Evolutionary conservation across 2,888 invertebrate genomes (phyloP).

Genomic region (Cybosia mesomella): DNA sequence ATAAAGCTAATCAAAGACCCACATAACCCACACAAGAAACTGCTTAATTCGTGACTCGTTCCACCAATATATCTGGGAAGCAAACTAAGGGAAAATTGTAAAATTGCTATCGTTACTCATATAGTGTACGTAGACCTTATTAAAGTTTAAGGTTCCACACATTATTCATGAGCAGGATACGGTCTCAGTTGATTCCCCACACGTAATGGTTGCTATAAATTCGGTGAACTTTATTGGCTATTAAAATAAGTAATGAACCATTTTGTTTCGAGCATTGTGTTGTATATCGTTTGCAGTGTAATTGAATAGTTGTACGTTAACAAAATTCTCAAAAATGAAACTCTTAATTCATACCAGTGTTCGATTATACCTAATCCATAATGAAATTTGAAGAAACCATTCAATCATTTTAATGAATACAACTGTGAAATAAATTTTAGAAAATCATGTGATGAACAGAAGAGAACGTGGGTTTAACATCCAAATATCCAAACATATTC

Average conservation of each 20-base stretch:
- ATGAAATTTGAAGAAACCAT: no score
- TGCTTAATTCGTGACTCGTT: conserved; percentile 56
- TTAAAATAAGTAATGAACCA: conserved; percentile 84
- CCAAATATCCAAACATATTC: no score
- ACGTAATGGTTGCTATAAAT: conserved; percentile 82
- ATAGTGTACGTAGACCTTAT: conserved; percentile 70
- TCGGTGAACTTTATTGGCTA: conserved; percentile 81
- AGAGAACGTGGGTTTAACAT: no score
- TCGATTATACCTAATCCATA: no score
- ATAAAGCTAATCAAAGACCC: conserved; percentile 11
- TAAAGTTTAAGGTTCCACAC: conserved; percentile 79
- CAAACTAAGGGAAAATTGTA: conserved; percentile 66
- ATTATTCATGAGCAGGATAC: conserved; percentile 75
- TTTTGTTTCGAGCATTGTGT: conserved; percentile 55
- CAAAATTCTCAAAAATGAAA: background rate
- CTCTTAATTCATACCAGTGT: no score
- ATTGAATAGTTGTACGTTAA: background rate
- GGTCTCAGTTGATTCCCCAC: conserved; percentile 78
- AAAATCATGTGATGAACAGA: no score
- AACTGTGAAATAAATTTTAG: no score
- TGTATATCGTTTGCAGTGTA: conserved; percentile 15
- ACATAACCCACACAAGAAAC: conserved; percentile 26
- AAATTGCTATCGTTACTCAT: conserved; percentile 72
- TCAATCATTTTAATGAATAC: no score
- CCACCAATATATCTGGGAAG: conserved; percentile 51